Evolutionary conservation across 2,888 invertebrate species (phyloP).

Genomic region (Ormyrus rosae): DNA sequence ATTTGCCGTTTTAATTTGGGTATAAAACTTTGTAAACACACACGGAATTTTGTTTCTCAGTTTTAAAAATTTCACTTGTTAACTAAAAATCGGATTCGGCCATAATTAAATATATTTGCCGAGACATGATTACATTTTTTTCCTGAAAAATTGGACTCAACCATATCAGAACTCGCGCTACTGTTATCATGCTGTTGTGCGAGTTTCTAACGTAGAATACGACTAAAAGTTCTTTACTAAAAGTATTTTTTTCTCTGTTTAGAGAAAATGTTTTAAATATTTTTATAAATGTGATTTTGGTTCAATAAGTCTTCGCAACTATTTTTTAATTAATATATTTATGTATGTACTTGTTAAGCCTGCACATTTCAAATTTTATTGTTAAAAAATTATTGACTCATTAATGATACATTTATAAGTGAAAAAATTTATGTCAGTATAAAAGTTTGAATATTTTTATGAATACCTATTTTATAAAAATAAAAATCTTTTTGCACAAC

Average conservation of each 20-base stretch:
- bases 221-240: too few species aligned
- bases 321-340: slow-evolving; percentile 24
- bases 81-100: neutral
- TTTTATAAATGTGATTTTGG: slow-evolving; percentile 11
- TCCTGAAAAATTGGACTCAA: too few species aligned
- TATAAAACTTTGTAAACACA: neutral
- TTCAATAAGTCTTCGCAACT: slow-evolving; percentile 8
- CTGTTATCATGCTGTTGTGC: too few species aligned
- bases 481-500: slow-evolving; percentile 36
- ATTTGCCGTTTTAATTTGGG: slow-evolving; percentile 21
- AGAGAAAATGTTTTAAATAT: neutral
- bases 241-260: too few species aligned
- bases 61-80: neutral
- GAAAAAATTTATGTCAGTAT: slow-evolving; percentile 4
- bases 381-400: slow-evolving; percentile 15
- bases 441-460: neutral
- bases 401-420: slow-evolving; percentile 25
- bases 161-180: too few species aligned
- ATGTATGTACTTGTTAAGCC: slow-evolving; percentile 9
- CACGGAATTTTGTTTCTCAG: neutral
- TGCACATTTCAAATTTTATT: slow-evolving; percentile 28
- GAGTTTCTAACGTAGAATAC: too few species aligned
- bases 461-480: slow-evolving; percentile 9
- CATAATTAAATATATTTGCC: neutral
- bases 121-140: neutral